Conservation (phyloP, 2,797 vertebrate genomes). For the Valencia hispanica region DNA sequence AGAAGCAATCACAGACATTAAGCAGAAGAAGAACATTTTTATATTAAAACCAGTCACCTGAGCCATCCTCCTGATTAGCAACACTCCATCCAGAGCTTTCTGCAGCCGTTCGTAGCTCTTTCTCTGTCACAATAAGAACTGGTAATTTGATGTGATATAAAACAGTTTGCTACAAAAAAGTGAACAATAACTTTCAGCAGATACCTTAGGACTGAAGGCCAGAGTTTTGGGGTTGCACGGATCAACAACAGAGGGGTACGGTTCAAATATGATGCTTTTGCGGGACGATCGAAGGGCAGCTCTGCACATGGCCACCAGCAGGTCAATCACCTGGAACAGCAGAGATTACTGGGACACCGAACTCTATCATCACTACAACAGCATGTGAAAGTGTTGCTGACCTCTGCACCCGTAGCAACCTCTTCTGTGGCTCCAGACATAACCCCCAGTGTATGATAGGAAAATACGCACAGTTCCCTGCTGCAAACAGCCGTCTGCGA, state of each 20-base stretch:
- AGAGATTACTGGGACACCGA: slow-evolving; percentile 14
- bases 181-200: background rate
- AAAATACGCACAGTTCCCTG: slow-evolving; percentile 94
- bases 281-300: slow-evolving; percentile 91
- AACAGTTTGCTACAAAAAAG: background rate
- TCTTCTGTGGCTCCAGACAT: slow-evolving; percentile 93
- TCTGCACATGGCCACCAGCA: slow-evolving; percentile 93
- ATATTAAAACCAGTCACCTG: slow-evolving; percentile 80
- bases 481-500: slow-evolving; percentile 93
- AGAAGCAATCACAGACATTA: slow-evolving; percentile 5
- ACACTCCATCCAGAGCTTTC: slow-evolving; percentile 91
- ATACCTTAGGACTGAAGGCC: slow-evolving; percentile 93
- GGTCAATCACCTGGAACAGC: slow-evolving; percentile 85
- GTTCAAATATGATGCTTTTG: slow-evolving; percentile 92
- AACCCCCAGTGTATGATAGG: slow-evolving; percentile 91
- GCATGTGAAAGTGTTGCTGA: slow-evolving; percentile 48
- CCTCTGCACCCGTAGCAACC: slow-evolving; percentile 94
- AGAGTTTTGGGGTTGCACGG: slow-evolving; percentile 89
- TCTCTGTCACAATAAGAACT: slow-evolving; percentile 77
- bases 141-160: background rate
- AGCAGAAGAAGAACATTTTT: background rate
- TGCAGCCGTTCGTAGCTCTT: slow-evolving; percentile 94
- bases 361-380: background rate
- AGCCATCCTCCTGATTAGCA: slow-evolving; percentile 92
- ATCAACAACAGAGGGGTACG: slow-evolving; percentile 92